phyloP scores from a whole-genome alignment of 2,113 vertebrate genomes.

The Marmota flaviventris region DNA sequence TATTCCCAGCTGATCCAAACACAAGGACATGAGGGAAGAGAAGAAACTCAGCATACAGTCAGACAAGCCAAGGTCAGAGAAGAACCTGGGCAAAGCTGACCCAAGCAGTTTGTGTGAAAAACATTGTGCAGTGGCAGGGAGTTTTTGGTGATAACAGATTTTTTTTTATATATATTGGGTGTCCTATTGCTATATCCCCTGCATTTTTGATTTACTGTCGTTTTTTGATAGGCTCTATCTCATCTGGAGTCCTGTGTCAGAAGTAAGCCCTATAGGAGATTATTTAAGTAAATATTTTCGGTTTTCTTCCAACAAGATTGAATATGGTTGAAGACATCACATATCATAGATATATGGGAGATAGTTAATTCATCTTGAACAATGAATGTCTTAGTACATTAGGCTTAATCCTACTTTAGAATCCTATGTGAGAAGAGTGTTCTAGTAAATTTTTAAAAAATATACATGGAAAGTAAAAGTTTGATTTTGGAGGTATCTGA shows the following conservation, averaged over 20 bases:
- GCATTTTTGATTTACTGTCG: background rate
- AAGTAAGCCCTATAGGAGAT: conserved; percentile 30
- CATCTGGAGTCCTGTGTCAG: background rate
- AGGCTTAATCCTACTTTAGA: conserved; percentile 11
- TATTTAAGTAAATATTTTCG: conserved; percentile 44
- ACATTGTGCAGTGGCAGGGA: background rate
- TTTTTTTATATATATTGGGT: background rate
- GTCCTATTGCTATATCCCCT: background rate
- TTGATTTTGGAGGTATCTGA: background rate
- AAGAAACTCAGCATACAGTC: background rate
- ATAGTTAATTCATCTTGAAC: background rate
- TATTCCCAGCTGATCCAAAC: background rate
- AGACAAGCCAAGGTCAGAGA: background rate
- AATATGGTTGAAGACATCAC: background rate
- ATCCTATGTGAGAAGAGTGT: background rate
- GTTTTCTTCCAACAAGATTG: background rate
- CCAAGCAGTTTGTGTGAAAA: background rate
- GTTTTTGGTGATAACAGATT: background rate
- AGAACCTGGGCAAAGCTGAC: background rate
- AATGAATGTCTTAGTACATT: background rate
- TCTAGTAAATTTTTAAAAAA: conserved; percentile 37
- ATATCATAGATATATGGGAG: background rate
- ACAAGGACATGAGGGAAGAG: background rate
- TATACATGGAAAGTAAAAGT: background rate
- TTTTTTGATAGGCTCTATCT: background rate